A percentile compares a stretch with the other conserved stretches of the same genome.
These are phyloP conservation scores for Pongo pygmaeus DNA, from an alignment of 2,113 vertebrate genomes.

Conservation along the genomic window DNA sequence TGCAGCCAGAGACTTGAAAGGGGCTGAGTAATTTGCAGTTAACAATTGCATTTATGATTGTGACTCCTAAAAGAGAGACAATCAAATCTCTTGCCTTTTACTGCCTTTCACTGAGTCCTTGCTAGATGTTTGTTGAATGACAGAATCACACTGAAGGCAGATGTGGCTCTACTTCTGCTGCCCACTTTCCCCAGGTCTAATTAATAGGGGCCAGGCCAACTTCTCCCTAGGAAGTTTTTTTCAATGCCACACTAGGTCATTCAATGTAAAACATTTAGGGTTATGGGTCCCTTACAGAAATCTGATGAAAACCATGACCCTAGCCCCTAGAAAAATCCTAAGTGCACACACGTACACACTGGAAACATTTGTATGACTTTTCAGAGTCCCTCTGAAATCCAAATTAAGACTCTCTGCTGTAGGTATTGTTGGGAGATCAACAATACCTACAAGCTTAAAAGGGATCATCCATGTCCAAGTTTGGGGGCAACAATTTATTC, in stretches of 20 bases:
- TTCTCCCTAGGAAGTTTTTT: not conserved
- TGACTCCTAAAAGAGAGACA: constrained; percentile 23
- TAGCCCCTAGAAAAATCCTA: not conserved
- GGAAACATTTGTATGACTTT: not conserved
- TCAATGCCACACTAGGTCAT: not conserved
- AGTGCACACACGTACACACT: rapidly evolving
- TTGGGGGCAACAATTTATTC: not conserved
- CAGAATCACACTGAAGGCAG: not conserved
- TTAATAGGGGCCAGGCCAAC: not conserved
- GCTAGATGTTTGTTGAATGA: constrained; percentile 44
- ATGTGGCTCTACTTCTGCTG: not conserved
- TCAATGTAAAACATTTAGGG: not conserved
- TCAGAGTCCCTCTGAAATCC: not conserved
- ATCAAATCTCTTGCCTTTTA: not conserved
- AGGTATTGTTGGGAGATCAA: not conserved
- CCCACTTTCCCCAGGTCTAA: not conserved
- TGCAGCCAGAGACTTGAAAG: constrained; percentile 39
- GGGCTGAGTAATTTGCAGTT: constrained; percentile 34
- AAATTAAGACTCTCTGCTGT: not conserved
- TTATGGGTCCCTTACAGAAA: not conserved
- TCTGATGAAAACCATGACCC: not conserved
- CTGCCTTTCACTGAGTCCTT: not conserved
- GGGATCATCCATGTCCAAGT: not conserved
- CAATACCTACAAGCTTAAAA: not conserved
- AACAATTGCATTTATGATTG: constrained; percentile 55